Conservation (phyloP, 2,888 invertebrate genomes). For the Agrochola lychnidis region DNA sequence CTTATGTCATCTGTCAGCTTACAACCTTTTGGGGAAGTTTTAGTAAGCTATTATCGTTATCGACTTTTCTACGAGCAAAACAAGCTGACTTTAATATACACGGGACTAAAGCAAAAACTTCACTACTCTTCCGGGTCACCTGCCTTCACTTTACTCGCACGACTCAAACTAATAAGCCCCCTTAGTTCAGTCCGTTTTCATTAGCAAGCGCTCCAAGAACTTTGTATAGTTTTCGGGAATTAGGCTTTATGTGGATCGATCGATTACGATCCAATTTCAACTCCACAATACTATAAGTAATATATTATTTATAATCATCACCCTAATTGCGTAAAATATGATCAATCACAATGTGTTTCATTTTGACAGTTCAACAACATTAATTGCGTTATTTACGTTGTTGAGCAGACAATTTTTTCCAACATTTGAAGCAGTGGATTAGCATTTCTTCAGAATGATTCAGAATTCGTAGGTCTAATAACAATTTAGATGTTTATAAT, state of each 20-base stretch:
- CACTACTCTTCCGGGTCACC: slow-evolving; percentile 21
- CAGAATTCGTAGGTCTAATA: too few species aligned
- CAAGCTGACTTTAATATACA: neutral
- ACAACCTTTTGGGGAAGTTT: neutral
- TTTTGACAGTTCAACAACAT: too few species aligned
- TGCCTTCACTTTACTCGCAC: slow-evolving; percentile 4
- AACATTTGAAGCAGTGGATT: too few species aligned
- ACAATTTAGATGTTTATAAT: neutral
- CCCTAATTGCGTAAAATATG: too few species aligned
- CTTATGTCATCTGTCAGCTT: too few species aligned
- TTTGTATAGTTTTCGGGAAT: slow-evolving; percentile 20
- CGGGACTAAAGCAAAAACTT: neutral
- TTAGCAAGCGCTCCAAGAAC: slow-evolving; percentile 21
- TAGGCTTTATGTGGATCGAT: neutral
- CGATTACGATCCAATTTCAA: slow-evolving; percentile 14
- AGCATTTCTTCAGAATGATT: too few species aligned
- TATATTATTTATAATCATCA: too few species aligned
- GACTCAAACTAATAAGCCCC: slow-evolving; percentile 28
- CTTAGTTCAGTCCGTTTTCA: slow-evolving; percentile 18
- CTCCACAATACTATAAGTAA: neutral
- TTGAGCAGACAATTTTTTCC: too few species aligned
- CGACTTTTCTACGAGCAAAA: neutral
- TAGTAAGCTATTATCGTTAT: neutral
- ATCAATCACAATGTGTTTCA: too few species aligned
- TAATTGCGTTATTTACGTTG: too few species aligned